A percentile compares a stretch with the other conserved stretches of the same genome.
Evolutionary conservation across 1,140 invertebrate species (phyloP).

Genomic region (Polypedilum pembai): DNA sequence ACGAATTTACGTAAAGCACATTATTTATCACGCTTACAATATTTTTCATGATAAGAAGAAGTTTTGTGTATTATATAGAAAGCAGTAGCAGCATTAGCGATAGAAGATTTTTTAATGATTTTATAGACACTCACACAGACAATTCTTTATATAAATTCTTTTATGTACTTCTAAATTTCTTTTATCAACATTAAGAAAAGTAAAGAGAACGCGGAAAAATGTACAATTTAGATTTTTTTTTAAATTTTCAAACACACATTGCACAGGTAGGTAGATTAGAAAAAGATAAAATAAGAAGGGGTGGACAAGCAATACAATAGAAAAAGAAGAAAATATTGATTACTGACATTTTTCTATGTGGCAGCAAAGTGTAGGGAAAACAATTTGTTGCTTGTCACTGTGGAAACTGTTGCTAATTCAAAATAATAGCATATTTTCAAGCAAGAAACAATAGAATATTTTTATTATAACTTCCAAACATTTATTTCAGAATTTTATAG

Average conservation of each 20-base stretch:
- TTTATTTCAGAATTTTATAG: too few species aligned
- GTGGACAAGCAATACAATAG: too few species aligned
- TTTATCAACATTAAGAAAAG: background rate
- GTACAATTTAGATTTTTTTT: background rate
- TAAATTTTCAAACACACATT: background rate
- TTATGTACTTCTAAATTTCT: background rate
- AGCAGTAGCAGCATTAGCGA: slow-evolving; percentile 8
- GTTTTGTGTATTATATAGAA: background rate
- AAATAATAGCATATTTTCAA: background rate
- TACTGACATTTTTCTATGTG: background rate
- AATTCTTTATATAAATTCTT: background rate
- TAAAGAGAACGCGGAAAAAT: background rate
- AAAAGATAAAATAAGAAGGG: background rate
- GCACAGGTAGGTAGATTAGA: background rate
- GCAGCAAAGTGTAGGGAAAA: background rate
- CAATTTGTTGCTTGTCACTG: slow-evolving; percentile 16
- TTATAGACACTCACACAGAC: background rate
- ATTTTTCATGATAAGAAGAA: background rate
- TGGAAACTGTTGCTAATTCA: background rate
- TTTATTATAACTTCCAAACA: too few species aligned
- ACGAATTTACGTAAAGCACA: slow-evolving; percentile 5
- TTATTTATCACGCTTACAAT: slow-evolving; percentile 8
- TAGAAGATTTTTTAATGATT: background rate
- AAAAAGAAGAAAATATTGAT: background rate
- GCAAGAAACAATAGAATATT: too few species aligned